Percentiles rank a stretch among this genome's conserved stretches.
phyloP scores from a whole-genome alignment of 2,888 invertebrate genomes.

The Antheraea assamensis region DNA sequence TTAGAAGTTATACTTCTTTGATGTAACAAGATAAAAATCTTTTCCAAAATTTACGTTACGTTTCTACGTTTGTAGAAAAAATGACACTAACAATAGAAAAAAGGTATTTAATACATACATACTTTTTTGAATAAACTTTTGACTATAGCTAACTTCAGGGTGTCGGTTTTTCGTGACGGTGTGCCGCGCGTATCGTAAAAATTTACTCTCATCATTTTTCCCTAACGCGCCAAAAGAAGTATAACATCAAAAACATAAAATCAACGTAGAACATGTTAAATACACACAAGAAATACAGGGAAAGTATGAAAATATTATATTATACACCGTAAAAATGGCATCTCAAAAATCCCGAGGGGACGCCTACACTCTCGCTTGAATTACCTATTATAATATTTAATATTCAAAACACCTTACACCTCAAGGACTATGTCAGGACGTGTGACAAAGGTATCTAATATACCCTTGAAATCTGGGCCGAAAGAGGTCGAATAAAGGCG shows the following conservation, averaged over 20 bases:
- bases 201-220: too few species aligned
- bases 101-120: too few species aligned
- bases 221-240: too few species aligned
- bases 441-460: slow-evolving; percentile 27
- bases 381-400: slow-evolving; percentile 23
- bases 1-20: too few species aligned
- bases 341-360: not conserved
- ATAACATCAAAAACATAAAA: not conserved
- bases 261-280: not conserved
- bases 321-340: not conserved
- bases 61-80: too few species aligned
- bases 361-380: slow-evolving; percentile 3
- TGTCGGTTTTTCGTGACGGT: too few species aligned
- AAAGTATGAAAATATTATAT: not conserved
- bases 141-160: too few species aligned
- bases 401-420: slow-evolving; percentile 31
- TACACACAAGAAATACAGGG: not conserved
- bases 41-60: too few species aligned
- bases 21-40: too few species aligned
- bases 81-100: too few species aligned
- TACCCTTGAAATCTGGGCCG: slow-evolving; percentile 26
- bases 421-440: slow-evolving; percentile 29
- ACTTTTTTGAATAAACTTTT: too few species aligned
- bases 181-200: too few species aligned
- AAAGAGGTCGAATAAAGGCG: slow-evolving; percentile 8